Evolutionary conservation across 1,140 invertebrate species (phyloP), one percentile per base, ranked within the genome.

Genomic region (Pteromalus puparum): DNA sequence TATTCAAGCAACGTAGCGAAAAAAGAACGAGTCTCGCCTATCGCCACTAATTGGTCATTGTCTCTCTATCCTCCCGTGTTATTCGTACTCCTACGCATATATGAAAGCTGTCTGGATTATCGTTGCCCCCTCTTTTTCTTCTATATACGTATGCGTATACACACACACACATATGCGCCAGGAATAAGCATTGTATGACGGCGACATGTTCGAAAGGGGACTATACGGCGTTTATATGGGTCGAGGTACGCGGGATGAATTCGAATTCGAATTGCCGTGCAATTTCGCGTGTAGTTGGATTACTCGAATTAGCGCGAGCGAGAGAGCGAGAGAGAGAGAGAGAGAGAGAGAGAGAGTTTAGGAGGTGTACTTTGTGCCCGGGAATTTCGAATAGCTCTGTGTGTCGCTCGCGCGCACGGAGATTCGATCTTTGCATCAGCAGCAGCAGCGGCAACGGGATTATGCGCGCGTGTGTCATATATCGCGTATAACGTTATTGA

Each of bases 21-120:
- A 6, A 67, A 28, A 38, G 15, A 30, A 21, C 42, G 72, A 46
- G 34, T 21, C 48, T 5, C 38, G 73, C 34, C 0, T 21, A 72
- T 18, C 46, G 34, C 18, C 61, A 42, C 82, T 84, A 84, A 84
- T 84, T 84, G 82, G 76, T 30, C 48, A 84, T 84, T 84, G 82
- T 84, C n/a, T 5, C 5, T 10, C 24, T n/a, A 21, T 46, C 12
- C 15, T 46, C 28, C 80, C 24, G 68, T 24, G 21, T 70, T 53
- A 46, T 53, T 28, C 24, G 68, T 28, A 28, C 48, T 48, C 28
- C 13, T 42, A 74, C 34, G 72, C 21, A 10, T 9, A 24, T 18
- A 46, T 28, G 30, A 34, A 34, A 34, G 30, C n/a, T n/a, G n/a
- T n/a, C n/a, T n/a, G 24, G 67, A 80, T 48, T 26, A n/a, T 80